Evolutionary conservation across 2,113 vertebrate species (phyloP).

Genomic region (Percina caprodes): DNA sequence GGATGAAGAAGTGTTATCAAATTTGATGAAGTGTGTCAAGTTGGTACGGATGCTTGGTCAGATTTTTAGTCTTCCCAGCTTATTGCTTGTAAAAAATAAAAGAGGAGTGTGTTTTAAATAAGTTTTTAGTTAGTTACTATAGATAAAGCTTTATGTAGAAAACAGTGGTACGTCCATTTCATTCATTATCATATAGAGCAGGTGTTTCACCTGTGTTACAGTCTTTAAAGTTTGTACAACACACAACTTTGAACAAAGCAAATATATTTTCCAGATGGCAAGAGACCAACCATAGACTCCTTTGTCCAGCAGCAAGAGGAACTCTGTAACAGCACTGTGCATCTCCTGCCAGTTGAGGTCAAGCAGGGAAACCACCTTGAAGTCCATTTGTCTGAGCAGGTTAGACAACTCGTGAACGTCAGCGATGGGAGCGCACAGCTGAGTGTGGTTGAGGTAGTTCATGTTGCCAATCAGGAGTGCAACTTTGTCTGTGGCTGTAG

Average conservation of each 20-base stretch:
- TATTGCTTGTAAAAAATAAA: neutral
- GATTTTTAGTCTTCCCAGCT: neutral
- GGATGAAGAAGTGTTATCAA: neutral
- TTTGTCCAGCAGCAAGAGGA: constrained; percentile 88
- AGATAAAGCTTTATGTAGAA: neutral
- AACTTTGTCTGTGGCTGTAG: constrained; percentile 90
- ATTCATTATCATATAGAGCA: neutral
- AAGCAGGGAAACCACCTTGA: constrained; percentile 91
- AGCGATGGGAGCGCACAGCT: constrained; percentile 86
- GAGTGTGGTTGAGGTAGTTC: constrained; percentile 87
- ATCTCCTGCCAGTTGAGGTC: constrained; percentile 90
- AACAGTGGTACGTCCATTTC: neutral
- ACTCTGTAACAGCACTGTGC: constrained; percentile 88
- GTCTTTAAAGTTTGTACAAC: neutral
- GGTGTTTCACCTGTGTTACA: neutral
- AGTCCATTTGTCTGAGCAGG: constrained; percentile 89
- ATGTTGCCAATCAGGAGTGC: constrained; percentile 91
- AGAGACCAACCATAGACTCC: constrained; percentile 86
- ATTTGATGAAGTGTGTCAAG: neutral
- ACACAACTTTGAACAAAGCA: neutral
- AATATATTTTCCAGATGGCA: neutral
- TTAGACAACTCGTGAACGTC: constrained; percentile 87
- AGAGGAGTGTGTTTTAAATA: neutral
- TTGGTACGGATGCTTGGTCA: neutral
- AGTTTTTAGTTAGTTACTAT: neutral